Evolutionary conservation across 1,140 invertebrate species (phyloP).

Genomic region (Drosophila elegans): DNA sequence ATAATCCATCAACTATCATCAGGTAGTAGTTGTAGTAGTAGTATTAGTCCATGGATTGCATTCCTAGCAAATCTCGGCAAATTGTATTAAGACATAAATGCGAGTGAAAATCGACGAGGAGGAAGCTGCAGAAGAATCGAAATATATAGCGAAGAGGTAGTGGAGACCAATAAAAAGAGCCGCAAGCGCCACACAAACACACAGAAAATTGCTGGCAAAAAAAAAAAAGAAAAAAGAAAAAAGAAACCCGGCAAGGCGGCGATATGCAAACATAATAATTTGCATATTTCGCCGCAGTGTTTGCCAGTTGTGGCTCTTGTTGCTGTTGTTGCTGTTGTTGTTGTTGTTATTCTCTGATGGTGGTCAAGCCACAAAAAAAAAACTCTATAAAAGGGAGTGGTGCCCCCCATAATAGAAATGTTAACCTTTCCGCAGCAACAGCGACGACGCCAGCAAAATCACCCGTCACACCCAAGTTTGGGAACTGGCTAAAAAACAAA

Average conservation of each 20-base stretch:
- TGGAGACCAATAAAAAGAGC: conserved; percentile 50
- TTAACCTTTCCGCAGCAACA: conserved; percentile 40
- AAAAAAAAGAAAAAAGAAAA: background rate
- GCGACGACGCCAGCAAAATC: conserved; percentile 7
- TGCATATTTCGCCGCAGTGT: conserved; percentile 60
- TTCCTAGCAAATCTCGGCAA: conserved; percentile 25
- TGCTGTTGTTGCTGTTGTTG: conserved; percentile 9
- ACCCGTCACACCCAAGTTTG: conserved; percentile 30
- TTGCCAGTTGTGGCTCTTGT: conserved; percentile 9
- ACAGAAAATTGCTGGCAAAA: conserved; percentile 21
- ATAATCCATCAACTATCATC: conserved; percentile 23
- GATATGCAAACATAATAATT: conserved; percentile 66
- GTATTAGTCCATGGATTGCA: conserved; percentile 11
- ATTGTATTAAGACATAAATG: conserved; percentile 72
- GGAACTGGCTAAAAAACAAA: conserved; percentile 8
- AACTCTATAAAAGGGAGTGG: conserved; percentile 53
- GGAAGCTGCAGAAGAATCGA: conserved; percentile 24
- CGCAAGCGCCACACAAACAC: conserved; percentile 44
- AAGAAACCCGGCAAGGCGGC: conserved; percentile 30
- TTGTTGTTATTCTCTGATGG: conserved; percentile 34
- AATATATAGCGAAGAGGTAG: conserved; percentile 11
- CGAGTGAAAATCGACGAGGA: conserved; percentile 13
- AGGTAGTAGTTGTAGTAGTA: background rate
- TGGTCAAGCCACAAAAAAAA: conserved; percentile 41
- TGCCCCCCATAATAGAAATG: conserved; percentile 59